phyloP scores from a whole-genome alignment of 1,140 invertebrate genomes.

The Drosophila littoralis region DNA sequence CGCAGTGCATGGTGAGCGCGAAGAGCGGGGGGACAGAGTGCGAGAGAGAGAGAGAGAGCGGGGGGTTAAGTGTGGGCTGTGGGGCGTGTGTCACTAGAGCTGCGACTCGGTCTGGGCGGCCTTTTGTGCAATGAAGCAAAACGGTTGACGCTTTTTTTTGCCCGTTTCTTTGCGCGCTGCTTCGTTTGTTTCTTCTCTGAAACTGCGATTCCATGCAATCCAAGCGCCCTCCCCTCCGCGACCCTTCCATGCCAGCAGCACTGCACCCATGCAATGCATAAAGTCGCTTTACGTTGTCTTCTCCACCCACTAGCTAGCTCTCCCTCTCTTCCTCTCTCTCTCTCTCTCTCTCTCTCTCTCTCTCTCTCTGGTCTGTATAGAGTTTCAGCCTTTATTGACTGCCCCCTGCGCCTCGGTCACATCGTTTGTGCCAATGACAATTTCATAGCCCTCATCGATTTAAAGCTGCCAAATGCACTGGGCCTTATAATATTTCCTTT shows the following conservation, averaged over 20 bases:
- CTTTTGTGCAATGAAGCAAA: constrained; percentile 77
- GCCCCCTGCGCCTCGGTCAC: constrained; percentile 14
- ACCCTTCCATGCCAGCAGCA: background rate
- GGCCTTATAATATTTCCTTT: constrained; percentile 19
- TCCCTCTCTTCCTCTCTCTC: background rate
- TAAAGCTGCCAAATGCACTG: constrained; percentile 41
- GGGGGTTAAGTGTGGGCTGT: no score
- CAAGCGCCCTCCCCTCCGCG: background rate
- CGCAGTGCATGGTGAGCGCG: background rate
- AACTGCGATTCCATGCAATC: constrained; percentile 29
- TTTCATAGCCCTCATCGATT: constrained; percentile 51
- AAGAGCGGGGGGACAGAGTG: no score
- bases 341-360: background rate
- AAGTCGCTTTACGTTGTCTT: background rate
- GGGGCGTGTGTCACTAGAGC: constrained; percentile 16
- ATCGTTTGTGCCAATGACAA: constrained; percentile 37
- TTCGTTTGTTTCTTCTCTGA: constrained; percentile 48
- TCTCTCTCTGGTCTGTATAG: constrained; percentile 18
- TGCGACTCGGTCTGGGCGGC: constrained; percentile 36
- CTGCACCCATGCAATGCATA: constrained; percentile 29
- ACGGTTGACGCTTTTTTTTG: constrained; percentile 49
- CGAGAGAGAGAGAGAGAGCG: no score
- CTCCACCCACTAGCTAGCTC: background rate
- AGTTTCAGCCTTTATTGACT: constrained; percentile 38
- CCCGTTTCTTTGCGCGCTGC: constrained; percentile 34